A percentile compares a stretch with the other conserved stretches of the same genome.
Conservation (phyloP, 2,888 invertebrate genomes). For the Crossocerus cetratus region DNA sequence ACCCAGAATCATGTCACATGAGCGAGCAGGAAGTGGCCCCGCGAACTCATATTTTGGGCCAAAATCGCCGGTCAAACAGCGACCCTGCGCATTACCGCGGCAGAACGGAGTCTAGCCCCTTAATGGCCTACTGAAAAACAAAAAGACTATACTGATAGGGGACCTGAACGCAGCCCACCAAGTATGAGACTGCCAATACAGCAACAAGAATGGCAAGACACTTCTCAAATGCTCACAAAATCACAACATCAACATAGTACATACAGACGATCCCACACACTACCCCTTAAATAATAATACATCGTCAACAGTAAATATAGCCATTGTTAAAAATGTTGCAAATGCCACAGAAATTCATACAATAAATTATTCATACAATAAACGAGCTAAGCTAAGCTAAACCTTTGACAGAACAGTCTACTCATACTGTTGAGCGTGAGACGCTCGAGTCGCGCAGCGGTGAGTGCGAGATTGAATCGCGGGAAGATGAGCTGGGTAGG, state of each 20-base stretch:
- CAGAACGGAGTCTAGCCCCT: no score
- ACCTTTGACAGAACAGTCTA: constrained; percentile 55
- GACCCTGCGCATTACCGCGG: no score
- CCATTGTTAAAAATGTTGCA: constrained; percentile 52
- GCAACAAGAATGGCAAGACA: constrained; percentile 47
- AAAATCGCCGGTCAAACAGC: no score
- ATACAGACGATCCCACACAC: constrained; percentile 51
- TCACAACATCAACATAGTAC: constrained; percentile 45
- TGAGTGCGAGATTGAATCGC: no score
- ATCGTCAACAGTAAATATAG: constrained; percentile 57
- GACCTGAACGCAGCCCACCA: constrained; percentile 56
- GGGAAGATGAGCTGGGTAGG: no score
- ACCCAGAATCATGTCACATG: no score
- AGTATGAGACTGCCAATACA: constrained; percentile 46
- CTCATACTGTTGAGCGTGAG: no score
- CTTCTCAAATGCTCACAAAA: constrained; percentile 40
- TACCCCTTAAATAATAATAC: constrained; percentile 49
- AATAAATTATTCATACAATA: constrained; percentile 15
- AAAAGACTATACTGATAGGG: constrained; percentile 48
- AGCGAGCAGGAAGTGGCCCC: no score
- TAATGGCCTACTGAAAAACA: no score
- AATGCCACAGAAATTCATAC: constrained; percentile 31
- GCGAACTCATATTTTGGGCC: no score
- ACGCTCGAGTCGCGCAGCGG: no score
- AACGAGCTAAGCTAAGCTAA: constrained; percentile 51